These are phyloP conservation scores for Nothocercus julius DNA, from an alignment of 2,113 vertebrate species.

Conservation along the genomic window DNA sequence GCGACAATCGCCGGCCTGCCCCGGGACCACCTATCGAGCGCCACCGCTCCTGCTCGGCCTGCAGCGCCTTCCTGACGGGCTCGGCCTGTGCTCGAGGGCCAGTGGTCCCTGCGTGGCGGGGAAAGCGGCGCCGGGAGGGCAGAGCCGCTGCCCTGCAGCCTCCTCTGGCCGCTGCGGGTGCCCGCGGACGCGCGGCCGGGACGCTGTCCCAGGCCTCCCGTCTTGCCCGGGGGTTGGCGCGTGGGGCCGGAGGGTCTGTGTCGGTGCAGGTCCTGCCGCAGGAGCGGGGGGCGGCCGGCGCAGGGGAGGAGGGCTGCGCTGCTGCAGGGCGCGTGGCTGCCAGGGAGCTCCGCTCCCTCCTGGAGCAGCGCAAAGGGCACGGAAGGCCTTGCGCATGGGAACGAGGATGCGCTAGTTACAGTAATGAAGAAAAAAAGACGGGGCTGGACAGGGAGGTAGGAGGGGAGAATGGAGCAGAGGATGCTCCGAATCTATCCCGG, in stretches of 20 bases:
- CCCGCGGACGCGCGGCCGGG: rapidly evolving
- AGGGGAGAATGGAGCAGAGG: background rate
- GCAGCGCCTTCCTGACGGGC: background rate
- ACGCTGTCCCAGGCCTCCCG: background rate
- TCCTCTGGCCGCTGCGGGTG: background rate
- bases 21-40: slow-evolving; percentile 53
- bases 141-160: background rate
- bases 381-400: background rate
- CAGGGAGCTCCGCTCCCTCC: background rate
- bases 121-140: rapidly evolving
- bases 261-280: background rate
- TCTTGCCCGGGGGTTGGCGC: background rate
- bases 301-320: background rate
- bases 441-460: background rate
- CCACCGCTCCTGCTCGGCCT: background rate
- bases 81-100: background rate
- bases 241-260: background rate
- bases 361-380: background rate
- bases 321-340: background rate
- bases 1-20: background rate
- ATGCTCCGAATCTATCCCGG: background rate
- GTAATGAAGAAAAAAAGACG: background rate
- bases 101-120: background rate
- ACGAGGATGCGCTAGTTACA: background rate
- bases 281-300: background rate